phyloP scores from a whole-genome alignment of 2,113 vertebrate species.

The Thinocorus orbignyianus region DNA sequence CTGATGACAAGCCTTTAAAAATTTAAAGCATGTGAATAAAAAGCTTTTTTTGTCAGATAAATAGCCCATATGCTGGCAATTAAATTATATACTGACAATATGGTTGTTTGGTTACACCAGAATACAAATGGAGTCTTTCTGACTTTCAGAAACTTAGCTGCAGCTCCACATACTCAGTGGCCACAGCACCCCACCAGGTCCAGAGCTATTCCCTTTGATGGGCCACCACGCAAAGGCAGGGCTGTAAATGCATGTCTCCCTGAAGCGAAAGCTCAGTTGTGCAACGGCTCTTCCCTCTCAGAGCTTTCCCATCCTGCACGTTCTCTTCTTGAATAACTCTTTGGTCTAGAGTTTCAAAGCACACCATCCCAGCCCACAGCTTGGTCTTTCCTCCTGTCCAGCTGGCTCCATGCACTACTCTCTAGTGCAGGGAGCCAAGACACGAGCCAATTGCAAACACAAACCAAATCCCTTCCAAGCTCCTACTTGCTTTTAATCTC shows the following conservation, averaged over 20 bases:
- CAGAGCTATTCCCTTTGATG: accelerated
- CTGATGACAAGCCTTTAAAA: conserved; percentile 17
- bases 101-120: neutral
- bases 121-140: neutral
- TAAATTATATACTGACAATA: neutral
- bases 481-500: conserved; percentile 29
- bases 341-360: neutral
- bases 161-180: accelerated
- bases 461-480: conserved; percentile 15
- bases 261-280: accelerated
- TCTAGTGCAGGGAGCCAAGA: neutral
- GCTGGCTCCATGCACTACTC: neutral
- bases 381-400: neutral
- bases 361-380: neutral
- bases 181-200: neutral
- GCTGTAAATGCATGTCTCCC: accelerated
- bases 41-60: conserved; percentile 31
- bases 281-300: accelerated
- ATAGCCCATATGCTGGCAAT: conserved; percentile 5
- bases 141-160: neutral
- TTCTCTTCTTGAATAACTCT: neutral
- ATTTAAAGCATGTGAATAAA: neutral
- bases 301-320: neutral
- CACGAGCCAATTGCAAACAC: neutral
- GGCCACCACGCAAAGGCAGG: neutral